Conservation (phyloP, 2,113 vertebrate genomes). For the Hypanus sabinus region DNA sequence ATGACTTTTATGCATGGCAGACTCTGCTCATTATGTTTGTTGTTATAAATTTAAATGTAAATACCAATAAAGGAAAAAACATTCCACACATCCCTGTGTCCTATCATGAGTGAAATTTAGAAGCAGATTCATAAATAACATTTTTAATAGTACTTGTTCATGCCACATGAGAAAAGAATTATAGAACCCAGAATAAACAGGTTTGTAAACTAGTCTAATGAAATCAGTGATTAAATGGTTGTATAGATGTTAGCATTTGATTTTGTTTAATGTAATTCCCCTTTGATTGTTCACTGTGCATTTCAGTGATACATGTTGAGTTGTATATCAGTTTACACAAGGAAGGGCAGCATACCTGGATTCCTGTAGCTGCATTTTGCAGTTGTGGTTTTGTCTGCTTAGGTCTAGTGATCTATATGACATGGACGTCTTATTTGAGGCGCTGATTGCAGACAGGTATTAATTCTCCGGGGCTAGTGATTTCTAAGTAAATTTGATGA, state of each 20-base stretch:
- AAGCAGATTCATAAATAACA: slow-evolving; percentile 1
- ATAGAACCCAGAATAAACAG: neutral
- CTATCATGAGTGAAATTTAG: neutral
- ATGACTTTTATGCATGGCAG: neutral
- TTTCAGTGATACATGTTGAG: neutral
- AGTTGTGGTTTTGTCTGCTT: no score
- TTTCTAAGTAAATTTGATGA: no score
- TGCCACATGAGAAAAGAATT: neutral
- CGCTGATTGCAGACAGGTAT: no score
- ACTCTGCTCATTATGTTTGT: neutral
- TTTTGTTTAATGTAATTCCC: neutral
- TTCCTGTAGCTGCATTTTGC: neutral
- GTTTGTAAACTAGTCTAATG: neutral
- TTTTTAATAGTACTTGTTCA: neutral
- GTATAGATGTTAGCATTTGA: neutral
- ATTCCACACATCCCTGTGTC: neutral
- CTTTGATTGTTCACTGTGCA: neutral
- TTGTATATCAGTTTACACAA: neutral
- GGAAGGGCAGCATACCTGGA: no score
- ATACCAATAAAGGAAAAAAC: neutral
- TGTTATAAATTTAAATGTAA: neutral
- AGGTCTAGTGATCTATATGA: no score
- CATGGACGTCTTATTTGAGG: no score
- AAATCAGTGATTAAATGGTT: neutral
- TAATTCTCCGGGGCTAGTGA: no score